A percentile compares a stretch with the other conserved stretches of the same genome.
Conservation (phyloP, 2,888 invertebrate species). For the Lacanobia wlatinum region DNA sequence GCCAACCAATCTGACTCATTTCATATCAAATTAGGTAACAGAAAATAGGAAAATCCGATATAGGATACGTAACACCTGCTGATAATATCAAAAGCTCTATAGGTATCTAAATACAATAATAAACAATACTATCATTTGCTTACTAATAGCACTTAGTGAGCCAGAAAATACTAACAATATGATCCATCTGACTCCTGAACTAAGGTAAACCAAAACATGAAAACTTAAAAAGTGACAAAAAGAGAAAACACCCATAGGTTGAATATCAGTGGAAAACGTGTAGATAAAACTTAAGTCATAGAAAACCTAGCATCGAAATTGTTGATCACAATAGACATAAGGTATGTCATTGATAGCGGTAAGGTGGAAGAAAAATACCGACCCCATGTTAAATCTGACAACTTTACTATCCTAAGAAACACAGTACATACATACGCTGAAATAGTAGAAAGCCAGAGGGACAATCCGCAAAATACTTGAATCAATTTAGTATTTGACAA, state of each 20-base stretch:
- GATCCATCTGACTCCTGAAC: not conserved
- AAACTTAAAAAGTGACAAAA: not conserved
- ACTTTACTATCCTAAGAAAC: not conserved
- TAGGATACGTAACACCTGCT: not conserved
- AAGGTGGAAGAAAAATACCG: not conserved
- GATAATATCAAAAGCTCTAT: not conserved
- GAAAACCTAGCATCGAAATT: not conserved
- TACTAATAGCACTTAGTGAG: not conserved
- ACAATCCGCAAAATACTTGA: not conserved
- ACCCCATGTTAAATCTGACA: not conserved
- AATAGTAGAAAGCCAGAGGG: not conserved
- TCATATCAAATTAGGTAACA: conserved; percentile 5
- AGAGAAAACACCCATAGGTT: not conserved
- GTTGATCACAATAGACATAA: not conserved
- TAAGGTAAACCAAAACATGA: not conserved
- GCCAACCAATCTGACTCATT: not conserved
- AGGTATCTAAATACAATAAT: not conserved
- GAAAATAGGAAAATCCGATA: not conserved
- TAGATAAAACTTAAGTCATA: not conserved
- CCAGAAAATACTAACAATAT: not conserved
- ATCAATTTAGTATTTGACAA: not conserved
- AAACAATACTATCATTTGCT: not conserved
- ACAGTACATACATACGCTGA: no score
- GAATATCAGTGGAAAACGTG: not conserved
- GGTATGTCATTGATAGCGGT: not conserved